A percentile compares a stretch with the other conserved stretches of the same genome.
Conservation (phyloP, 2,797 vertebrate species). For the Gephyroberyx darwinii region DNA sequence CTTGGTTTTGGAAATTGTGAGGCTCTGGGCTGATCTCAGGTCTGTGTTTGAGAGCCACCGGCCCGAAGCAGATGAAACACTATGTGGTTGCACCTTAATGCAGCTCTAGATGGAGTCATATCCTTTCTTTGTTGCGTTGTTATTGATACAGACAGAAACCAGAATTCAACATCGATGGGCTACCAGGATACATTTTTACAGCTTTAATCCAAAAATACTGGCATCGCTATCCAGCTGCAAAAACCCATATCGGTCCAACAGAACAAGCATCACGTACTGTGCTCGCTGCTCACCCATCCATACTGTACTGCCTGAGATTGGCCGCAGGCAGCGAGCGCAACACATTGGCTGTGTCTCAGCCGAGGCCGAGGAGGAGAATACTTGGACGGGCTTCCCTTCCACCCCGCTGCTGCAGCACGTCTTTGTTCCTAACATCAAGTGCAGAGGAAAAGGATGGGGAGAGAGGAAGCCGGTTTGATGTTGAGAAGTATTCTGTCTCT, state of each 20-base stretch:
- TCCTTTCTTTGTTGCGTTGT: neutral
- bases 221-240: no score
- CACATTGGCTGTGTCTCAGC: slow-evolving; percentile 50
- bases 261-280: slow-evolving; percentile 26
- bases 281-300: slow-evolving; percentile 57
- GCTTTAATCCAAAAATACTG: no score
- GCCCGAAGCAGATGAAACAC: neutral
- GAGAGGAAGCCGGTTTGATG: slow-evolving; percentile 32
- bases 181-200: neutral
- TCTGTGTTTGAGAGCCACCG: neutral
- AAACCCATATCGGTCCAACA: neutral
- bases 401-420: slow-evolving; percentile 50
- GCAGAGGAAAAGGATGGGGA: slow-evolving; percentile 23
- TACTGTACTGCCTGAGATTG: slow-evolving; percentile 42
- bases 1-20: neutral
- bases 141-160: neutral
- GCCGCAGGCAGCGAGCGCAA: slow-evolving; percentile 48
- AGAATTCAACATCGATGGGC: neutral
- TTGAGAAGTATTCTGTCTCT: slow-evolving; percentile 14
- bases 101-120: neutral
- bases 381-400: slow-evolving; percentile 63
- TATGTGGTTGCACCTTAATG: no score
- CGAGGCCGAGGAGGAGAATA: slow-evolving; percentile 36
- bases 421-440: slow-evolving; percentile 57
- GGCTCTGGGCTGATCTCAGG: neutral